A percentile compares a stretch with the other conserved stretches of the same genome.
Conservation (phyloP, 2,888 invertebrate genomes). For the Plagodis pulveraria region DNA sequence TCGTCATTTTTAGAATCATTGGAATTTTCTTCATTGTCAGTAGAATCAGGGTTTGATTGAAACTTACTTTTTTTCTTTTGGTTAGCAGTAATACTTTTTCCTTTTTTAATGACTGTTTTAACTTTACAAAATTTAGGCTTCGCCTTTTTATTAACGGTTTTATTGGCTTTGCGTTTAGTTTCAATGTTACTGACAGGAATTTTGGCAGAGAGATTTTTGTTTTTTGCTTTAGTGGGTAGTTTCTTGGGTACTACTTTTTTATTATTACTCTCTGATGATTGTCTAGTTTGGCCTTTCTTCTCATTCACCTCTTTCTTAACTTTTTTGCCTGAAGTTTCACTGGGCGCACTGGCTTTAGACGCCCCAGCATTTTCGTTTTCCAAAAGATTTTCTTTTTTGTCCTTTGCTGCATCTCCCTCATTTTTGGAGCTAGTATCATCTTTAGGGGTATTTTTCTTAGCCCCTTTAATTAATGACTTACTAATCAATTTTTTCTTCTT, state of each 20-base stretch:
- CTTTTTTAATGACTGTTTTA: conserved; percentile 62
- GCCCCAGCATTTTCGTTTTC: conserved; percentile 57
- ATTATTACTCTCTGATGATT: conserved; percentile 35
- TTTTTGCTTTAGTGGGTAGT: conserved; percentile 45
- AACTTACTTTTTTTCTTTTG: conserved; percentile 56
- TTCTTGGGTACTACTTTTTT: conserved; percentile 61
- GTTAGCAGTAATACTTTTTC: conserved; percentile 39
- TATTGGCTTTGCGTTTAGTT: conserved; percentile 75
- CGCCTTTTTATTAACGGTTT: conserved; percentile 61
- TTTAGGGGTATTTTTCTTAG: conserved; percentile 61
- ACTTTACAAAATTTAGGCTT: conserved; percentile 59
- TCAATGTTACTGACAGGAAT: conserved; percentile 51
- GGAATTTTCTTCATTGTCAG: conserved; percentile 35
- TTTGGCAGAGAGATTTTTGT: conserved; percentile 40
- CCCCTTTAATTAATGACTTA: conserved; percentile 59
- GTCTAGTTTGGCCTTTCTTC: conserved; percentile 69
- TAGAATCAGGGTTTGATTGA: conserved; percentile 34
- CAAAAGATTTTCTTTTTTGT: conserved; percentile 52
- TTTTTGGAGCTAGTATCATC: conserved; percentile 57
- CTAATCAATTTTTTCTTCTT: conserved; percentile 69
- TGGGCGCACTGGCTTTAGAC: conserved; percentile 53
- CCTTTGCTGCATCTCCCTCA: conserved; percentile 53
- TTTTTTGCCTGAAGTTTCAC: conserved; percentile 66
- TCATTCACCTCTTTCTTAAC: conserved; percentile 68
- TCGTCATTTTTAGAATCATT: conserved; percentile 31